A percentile compares a stretch with the other conserved stretches of the same genome.
Evolutionary conservation across 2,113 vertebrate species (phyloP).

Genomic region (Malurus alboscapulatus): DNA sequence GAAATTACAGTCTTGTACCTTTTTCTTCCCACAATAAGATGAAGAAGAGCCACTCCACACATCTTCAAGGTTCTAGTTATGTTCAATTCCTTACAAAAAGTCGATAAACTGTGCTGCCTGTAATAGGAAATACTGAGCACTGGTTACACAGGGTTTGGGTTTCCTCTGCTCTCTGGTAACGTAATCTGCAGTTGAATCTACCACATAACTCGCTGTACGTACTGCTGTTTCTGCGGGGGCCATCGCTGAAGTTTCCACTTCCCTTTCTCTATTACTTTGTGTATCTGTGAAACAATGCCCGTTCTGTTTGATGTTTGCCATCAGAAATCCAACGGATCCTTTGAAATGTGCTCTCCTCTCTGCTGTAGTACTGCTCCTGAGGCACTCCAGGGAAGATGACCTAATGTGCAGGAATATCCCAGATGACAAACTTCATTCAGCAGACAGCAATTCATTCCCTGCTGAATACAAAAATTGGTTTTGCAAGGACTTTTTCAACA

Average conservation of each 20-base stretch:
- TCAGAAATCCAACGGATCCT: neutral
- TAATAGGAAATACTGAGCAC: neutral
- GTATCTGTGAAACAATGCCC: neutral
- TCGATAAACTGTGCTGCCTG: neutral
- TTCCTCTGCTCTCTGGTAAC: neutral
- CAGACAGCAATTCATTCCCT: neutral
- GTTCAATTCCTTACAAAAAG: neutral
- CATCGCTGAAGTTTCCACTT: neutral
- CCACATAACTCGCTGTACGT: neutral
- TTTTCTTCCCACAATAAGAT: neutral
- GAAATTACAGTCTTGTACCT: neutral
- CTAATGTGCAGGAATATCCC: neutral
- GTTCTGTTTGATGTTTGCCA: neutral
- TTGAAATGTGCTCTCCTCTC: neutral
- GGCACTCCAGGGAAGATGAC: neutral
- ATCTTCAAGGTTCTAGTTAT: neutral
- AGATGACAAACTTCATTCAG: neutral
- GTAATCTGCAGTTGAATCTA: neutral
- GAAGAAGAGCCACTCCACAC: neutral
- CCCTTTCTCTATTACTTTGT: neutral
- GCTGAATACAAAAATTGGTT: neutral
- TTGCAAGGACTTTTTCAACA: neutral
- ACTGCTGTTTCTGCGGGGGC: neutral
- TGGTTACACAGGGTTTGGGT: neutral
- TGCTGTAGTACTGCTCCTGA: neutral